These are phyloP conservation scores for Perca schrenkii DNA, from an alignment of 2,113 vertebrate species.

Conservation along the genomic window DNA sequence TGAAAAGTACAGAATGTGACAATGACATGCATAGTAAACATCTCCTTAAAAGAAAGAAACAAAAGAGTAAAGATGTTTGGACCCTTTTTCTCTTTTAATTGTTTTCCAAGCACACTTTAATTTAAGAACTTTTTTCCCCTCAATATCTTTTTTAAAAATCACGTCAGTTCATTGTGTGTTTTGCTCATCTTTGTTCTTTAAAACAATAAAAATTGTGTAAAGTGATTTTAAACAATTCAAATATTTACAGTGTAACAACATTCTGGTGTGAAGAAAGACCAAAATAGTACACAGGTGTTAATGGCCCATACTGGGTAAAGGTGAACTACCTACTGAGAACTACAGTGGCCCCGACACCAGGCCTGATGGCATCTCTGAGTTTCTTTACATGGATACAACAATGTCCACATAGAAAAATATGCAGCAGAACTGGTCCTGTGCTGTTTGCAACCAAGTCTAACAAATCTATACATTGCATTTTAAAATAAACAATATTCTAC, in stretches of 20 bases:
- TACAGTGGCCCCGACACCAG: conserved; percentile 25
- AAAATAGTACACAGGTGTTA: conserved; percentile 27
- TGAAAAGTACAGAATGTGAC: not conserved
- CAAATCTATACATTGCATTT: conserved; percentile 69
- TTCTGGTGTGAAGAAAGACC: conserved; percentile 54
- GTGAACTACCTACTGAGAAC: conserved; percentile 25
- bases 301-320: conserved; percentile 15
- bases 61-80: conserved; percentile 5
- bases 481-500: conserved; percentile 56
- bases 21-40: not conserved
- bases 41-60: not conserved
- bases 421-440: conserved; percentile 27
- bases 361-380: conserved; percentile 33
- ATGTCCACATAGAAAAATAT: conserved; percentile 71
- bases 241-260: conserved; percentile 75
- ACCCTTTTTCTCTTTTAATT: conserved; percentile 56
- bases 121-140: not conserved
- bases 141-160: conserved; percentile 39
- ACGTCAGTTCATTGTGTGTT: not conserved
- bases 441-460: conserved; percentile 54
- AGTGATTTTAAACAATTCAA: conserved; percentile 45
- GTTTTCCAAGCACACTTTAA: conserved; percentile 46
- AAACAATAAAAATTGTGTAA: conserved; percentile 38
- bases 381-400: conserved; percentile 36
- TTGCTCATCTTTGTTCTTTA: conserved; percentile 18